A percentile compares a stretch with the other conserved stretches of the same genome.
Conservation (phyloP, 92 coral and sea anemone genomes). For the Micromussa lordhowensis region DNA sequence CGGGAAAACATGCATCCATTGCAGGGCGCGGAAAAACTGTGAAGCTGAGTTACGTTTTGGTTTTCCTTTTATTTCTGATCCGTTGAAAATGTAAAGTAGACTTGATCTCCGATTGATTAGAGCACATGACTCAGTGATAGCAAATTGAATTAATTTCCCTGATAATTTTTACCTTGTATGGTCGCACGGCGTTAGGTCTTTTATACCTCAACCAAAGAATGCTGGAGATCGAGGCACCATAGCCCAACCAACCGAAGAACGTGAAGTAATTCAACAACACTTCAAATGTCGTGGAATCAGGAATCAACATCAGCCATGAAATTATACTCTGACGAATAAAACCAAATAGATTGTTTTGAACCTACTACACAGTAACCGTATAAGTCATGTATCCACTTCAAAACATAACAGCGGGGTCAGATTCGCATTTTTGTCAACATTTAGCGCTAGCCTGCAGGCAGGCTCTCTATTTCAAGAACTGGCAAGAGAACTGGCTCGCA, state of each 20-base stretch:
- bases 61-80: not conserved
- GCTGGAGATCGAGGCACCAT: conserved; percentile 52
- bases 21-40: not conserved
- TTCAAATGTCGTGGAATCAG: conserved; percentile 62
- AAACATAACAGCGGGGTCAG: no score
- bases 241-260: conserved; percentile 66
- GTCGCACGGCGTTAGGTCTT: conserved; percentile 44
- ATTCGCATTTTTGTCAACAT: no score
- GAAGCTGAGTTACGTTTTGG: not conserved
- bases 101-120: not conserved
- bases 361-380: no score
- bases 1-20: no score
- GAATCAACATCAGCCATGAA: conserved; percentile 69
- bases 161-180: conserved; percentile 51
- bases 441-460: no score
- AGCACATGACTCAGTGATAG: not conserved
- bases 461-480: no score
- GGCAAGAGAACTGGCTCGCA: no score
- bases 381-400: no score
- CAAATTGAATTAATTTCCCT: no score
- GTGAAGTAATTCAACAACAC: conserved; percentile 63
- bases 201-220: conserved; percentile 62
- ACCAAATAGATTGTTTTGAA: not conserved
- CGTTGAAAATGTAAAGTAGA: not conserved
- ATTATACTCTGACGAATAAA: conserved; percentile 55